These are phyloP conservation scores for Polyodon spathula DNA, from an alignment of 2,113 vertebrate genomes.

Conservation along the genomic window DNA sequence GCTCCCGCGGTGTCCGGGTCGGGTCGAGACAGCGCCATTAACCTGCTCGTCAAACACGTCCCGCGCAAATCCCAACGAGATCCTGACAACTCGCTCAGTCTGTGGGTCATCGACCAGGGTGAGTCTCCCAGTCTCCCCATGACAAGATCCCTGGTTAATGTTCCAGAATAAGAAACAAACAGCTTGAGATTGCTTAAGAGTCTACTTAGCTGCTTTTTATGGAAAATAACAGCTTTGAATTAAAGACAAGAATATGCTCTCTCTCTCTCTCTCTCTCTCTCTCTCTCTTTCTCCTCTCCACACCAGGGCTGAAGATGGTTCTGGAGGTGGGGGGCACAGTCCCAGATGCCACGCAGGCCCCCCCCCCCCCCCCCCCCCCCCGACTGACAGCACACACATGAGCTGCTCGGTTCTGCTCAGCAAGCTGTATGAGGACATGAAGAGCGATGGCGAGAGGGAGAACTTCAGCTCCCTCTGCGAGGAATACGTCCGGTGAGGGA, in stretches of 20 bases:
- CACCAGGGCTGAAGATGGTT: constrained; percentile 80
- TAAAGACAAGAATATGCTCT: no score
- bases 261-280: neutral
- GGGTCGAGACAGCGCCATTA: constrained; percentile 80
- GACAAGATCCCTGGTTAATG: no score
- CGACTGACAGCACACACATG: constrained; percentile 84
- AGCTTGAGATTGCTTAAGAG: no score
- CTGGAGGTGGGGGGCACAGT: constrained; percentile 80
- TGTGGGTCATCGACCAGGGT: constrained; percentile 96
- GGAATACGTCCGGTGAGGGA: constrained; percentile 73
- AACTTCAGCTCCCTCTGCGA: constrained; percentile 84
- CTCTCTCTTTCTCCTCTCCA: neutral
- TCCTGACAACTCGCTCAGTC: constrained; percentile 76
- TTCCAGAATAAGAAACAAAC: no score
- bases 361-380: constrained; percentile 48
- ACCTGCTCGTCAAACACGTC: constrained; percentile 83
- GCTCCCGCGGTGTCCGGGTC: constrained; percentile 63
- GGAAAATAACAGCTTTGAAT: no score
- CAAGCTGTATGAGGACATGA: constrained; percentile 87
- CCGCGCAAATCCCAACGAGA: constrained; percentile 77
- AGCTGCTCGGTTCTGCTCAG: constrained; percentile 80
- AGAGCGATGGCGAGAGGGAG: constrained; percentile 81
- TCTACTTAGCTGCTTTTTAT: no score
- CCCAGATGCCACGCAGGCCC: constrained; percentile 50
- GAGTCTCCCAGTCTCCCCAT: no score